phyloP scores from a whole-genome alignment of 2,888 invertebrate genomes.

The Apodemia hepburni region DNA sequence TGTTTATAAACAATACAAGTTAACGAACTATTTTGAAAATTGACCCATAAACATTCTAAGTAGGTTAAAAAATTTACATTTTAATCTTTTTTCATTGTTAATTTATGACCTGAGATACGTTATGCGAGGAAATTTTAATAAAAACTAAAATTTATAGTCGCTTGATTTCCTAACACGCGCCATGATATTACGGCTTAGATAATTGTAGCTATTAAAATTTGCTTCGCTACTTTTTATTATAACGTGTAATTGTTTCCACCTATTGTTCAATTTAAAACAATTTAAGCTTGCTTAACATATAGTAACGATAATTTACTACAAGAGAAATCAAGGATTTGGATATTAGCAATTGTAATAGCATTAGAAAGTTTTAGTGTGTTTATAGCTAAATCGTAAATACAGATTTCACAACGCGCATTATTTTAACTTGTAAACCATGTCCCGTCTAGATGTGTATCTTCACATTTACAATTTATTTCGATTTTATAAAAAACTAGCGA shows the following conservation, averaged over 20 bases:
- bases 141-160: slow-evolving; percentile 6
- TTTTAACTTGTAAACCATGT: slow-evolving; percentile 14
- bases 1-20: background rate
- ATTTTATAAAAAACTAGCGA: no score
- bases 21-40: background rate
- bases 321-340: slow-evolving; percentile 14
- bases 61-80: background rate
- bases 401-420: background rate
- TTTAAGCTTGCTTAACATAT: slow-evolving; percentile 10
- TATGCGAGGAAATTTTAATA: slow-evolving; percentile 12
- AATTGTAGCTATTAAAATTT: slow-evolving; percentile 21
- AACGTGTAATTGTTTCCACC: slow-evolving; percentile 24
- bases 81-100: slow-evolving; percentile 3
- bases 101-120: slow-evolving; percentile 10
- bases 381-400: background rate
- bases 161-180: slow-evolving; percentile 8
- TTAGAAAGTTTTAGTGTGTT: slow-evolving; percentile 27
- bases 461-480: no score
- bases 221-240: slow-evolving; percentile 12
- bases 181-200: background rate
- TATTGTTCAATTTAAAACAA: slow-evolving; percentile 23
- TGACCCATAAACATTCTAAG: slow-evolving; percentile 5
- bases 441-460: background rate
- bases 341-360: slow-evolving; percentile 31
- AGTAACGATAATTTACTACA: background rate